Evolutionary conservation across 2,888 invertebrate genomes (phyloP).

Genomic region (Ophion ventricosus): DNA sequence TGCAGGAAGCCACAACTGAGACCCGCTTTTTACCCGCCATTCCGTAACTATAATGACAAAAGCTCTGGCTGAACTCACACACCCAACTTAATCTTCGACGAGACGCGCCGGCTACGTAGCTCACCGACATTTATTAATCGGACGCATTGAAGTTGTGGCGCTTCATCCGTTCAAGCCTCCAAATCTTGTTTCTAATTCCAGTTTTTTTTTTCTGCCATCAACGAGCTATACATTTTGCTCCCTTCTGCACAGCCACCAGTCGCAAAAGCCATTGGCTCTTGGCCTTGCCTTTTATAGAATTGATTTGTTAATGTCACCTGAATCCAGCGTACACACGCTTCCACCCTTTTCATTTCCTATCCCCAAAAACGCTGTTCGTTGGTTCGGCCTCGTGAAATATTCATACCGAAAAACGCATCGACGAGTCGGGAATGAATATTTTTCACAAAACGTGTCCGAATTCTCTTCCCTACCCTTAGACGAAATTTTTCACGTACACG

Average conservation of each 20-base stretch:
- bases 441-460: conserved; percentile 1
- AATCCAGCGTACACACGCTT: neutral
- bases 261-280: conserved; percentile 33
- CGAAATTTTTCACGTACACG: conserved; percentile 20
- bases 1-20: conserved; percentile 24
- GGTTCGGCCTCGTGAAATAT: conserved; percentile 49
- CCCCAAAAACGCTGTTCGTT: neutral
- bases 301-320: conserved; percentile 60
- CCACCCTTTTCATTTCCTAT: conserved; percentile 25
- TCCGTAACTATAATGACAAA: conserved; percentile 9
- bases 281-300: conserved; percentile 59
- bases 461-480: conserved; percentile 1
- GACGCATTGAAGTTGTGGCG: conserved; percentile 41
- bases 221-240: conserved; percentile 41
- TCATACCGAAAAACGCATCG: conserved; percentile 26
- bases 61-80: neutral
- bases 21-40: conserved; percentile 37
- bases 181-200: conserved; percentile 38
- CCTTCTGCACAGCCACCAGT: conserved; percentile 4
- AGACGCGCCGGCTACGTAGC: neutral
- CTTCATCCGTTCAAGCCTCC: conserved; percentile 11
- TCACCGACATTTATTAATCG: conserved; percentile 58
- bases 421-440: conserved; percentile 24
- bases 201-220: conserved; percentile 18
- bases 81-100: conserved; percentile 14